Base-by-base conservation (phyloP, 1,140 invertebrate species). In the Sitodiplosis mosellana region DNA sequence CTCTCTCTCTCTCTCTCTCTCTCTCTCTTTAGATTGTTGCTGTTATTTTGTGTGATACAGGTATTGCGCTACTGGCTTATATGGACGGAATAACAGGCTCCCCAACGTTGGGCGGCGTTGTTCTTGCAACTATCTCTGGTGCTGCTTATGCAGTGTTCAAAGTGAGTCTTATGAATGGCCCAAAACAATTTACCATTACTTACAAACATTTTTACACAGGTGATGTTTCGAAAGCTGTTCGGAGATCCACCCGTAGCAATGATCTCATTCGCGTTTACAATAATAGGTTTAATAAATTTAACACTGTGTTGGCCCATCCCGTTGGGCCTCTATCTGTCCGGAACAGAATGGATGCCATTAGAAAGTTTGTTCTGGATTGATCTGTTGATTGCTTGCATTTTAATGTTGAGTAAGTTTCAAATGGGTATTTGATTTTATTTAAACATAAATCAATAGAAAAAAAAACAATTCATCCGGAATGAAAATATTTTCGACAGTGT, bases 21-120 rank as follows among this genome's bases (percentile, higher is more conserved):
- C 12, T 5, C 11, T 33, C n/a, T 45, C 38, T 62, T 22, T 60
- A 95, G 89, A 94, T 95, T 61, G 84, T 94, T 51, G 90, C 89
- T 53, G 87, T 93, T 51, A 94, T 95, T 59, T 68, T 94, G 46
- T 91, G 87, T 63, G 89, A 92, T 65, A 94, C 89, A 27, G 90
- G 89, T 17, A 90, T 93, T 45, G 89, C 90, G 3, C 69, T 95
- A 19, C 70, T 94, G 49, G 90, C 89, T 8, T 95, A 95, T 56
- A 93, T 94, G 87, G 90, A 94, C 58, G 89, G 89, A 22, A 89
- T 91, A 53, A 88, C 85, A 1, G 80, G 82, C 50, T 88, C 83
- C 65, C 81, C 82, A 2, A 93, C 87, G 1, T 68, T 93, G n/a
- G 83, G 80, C 17, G 87, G 87, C 1, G 89, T 94, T 1, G 83